Evolutionary conservation across 2,888 invertebrate species (phyloP), one percentile per base, ranked within the genome.

Genomic region (Pachydiplax longipennis): DNA sequence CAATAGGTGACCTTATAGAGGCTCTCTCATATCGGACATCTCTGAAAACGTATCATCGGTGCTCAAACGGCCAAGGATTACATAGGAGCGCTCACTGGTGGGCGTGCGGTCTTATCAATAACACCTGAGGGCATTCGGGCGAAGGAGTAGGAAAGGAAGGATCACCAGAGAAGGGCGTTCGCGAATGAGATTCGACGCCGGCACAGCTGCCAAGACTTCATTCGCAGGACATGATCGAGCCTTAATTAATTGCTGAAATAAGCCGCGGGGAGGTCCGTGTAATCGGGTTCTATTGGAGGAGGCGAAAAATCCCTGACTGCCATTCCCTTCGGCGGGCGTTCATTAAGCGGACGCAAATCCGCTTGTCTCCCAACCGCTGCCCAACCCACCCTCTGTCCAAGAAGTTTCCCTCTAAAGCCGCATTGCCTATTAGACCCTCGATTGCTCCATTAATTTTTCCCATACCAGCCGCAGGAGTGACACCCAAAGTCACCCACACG

Each of bases 191-290:
- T 44, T 44, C 10, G 44, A 22, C n/a, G 44, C 37, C 40, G 15
- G n/a, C 18, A n/a, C 10, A 40, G 15, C n/a, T 81, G 13, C 40
- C n/a, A 81, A n/a, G 81, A n/a, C 4, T 15, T 15, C 8, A 35
- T 65, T 65, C 65, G 44, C n/a, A 22, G 53, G 22, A 58, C 35
- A 61, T 83, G 35, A 58, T 58, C 83, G 58, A 31, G 83, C 83
- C 83, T 83, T 83, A 83, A 83, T 58, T 83, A 83, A 83, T 53
- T 83, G 58, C 58, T 58, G 58, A 83, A 83, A 83, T 83, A 83
- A 83, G 53, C 83, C 83, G 31, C 83, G 83, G 31, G 48, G 25
- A 15, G 83, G 44, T 31, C 58, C 83, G 35, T 83, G 58, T 83
- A 83, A 83, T 83, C 58, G 44, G 58, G 65, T 65, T 25, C 65